Evolutionary conservation across 1,140 invertebrate genomes (phyloP), one percentile per base, ranked within the genome.

Genomic region (Brachionus plicatilis): DNA sequence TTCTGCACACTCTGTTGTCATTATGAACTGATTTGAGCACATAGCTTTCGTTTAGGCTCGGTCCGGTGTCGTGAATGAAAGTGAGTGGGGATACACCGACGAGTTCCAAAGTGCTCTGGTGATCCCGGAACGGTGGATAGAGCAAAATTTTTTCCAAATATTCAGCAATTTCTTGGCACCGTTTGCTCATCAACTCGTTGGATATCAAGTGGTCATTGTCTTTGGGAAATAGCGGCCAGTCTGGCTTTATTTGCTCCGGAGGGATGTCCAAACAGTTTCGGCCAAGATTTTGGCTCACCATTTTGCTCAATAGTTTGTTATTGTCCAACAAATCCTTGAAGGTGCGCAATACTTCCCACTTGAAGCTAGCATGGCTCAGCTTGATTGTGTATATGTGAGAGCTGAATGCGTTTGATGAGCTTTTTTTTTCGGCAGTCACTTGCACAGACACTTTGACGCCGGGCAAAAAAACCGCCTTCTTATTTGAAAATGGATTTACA

Each of bases 201-300:
- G 37, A 41, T 41, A 72, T 72, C 20, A 72, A 47, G 29, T 72
- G 70, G 20, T 72, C 70, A 20, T 72, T 41, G 37, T 72, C 20
- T 41, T 41, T 72, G 70, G 70, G 70, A 72, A 72, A 72, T 11
- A 72, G 24, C 4, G 70, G 70, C 70, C 70, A 72, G 27, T 72
- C 70, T 17, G 37, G 37, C 27, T 72, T 72, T 72, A 72, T 47
- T 17, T 72, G 37, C 11, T 72, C 24, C 1, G 37, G 4, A 2
- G 70, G 14, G 9, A 72, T 72, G 2, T 33, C 27, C 7, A 11
- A 72, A 24, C 70, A 72, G 9, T n/a, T 20, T 11, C 27, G 70
- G 3, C 70, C 70, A 7, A 72, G n/a, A 24, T 72, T 20, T 47
- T 41, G 37, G n/a, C 43, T 72, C 2, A 72, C 43, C 70, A 72